Base-by-base conservation (phyloP, 92 coral and sea anemone genomes). In the Epizoanthus scotinus region DNA sequence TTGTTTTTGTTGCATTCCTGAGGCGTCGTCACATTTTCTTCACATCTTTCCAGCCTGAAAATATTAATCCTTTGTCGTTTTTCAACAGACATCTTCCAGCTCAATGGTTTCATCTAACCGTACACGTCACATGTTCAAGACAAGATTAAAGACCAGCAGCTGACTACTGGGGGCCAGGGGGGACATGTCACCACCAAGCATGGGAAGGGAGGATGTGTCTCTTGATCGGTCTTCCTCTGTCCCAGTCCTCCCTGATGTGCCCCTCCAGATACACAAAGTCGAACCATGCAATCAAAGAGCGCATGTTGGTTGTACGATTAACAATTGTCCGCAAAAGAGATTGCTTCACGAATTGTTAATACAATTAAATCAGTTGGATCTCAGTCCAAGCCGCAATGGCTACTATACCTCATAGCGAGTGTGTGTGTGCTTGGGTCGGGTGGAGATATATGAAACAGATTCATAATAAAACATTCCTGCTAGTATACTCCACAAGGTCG, bases 111-210 rank as follows among this genome's bases (percentile, higher is more conserved):
- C 92, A 4, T 71, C 87, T 78, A 87, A 82, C 20, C 82, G 86
- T 36, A 52, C 85, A 50, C 70, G 81, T 28, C 91, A 86, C 78
- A 83, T 90, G 85, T 84, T 84, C 73, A 85, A 84, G 70, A 63
- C 90, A 53, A 87, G 97, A 52, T 56, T 86, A 79, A 92, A 89
- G 61, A 79, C 94, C 18, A 92, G 79, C 85, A 90, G 91, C 72
- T 92, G 97, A 92, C 97, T 88, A 79, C 89, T 87, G 59, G 92
- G 85, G 92, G 97, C 77, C 82, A 79, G 82, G 88, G 91, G 50
- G 81, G 81, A 75, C 55, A 59, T 56, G 42, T 55, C 79, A 54
- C 58, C 79, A 24, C 81, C 81, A 83, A 29, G 54, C 49, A 24
- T 70, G 84, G 84, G 56, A 56, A 70, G 70, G 79, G 55, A 69